Base-by-base conservation (phyloP, 2,113 vertebrate species). In the Coptodon bakossiorum region DNA sequence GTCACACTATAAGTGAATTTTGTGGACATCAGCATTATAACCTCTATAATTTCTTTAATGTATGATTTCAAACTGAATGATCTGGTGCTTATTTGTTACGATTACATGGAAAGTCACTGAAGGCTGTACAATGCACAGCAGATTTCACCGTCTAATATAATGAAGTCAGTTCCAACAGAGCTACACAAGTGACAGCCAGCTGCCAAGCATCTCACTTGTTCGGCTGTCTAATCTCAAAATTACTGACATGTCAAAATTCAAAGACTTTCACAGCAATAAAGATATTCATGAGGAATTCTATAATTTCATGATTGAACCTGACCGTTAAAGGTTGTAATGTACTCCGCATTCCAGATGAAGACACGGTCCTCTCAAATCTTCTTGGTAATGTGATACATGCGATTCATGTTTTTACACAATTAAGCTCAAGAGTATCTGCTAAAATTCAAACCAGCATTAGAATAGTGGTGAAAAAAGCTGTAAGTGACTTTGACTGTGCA, bases 121-220 rank as follows among this genome's bases (percentile, higher is more conserved):
- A 83, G 88, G 86, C 68, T 27, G 24, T 92, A 83, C 93, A 95
- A 95, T 71, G 88, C 85, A 92, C 81, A 89, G 79, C 48, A 54
- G 91, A 87, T 93, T 89, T 91, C 45, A 71, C 82, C 22, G 86
- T 92, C 91, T 92, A 89, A 93, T 87, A 80, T 63, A 81, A 91
- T 89, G 57, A 90, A 90, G 86, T 43, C 87, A 92, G 43, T 86
- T 84, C 85, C 93, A 52, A 91, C 80, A 92, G 89, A 94, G 92
- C 89, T 71, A 88, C 87, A 93, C 84, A 19, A 82, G 83, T 91
- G 94, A 93, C 95, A 94, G 86, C 86, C 92, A 92, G 88, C 86
- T 94, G 92, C 86, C 90, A 92, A 86, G 54, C 56, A 83, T 88
- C 79, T 71, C 86, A 78, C 86, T 86, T 19, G 31, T 89, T 90